Evolutionary conservation across 2,888 invertebrate species (phyloP), one percentile per base, ranked within the genome.

Genomic region (Rhingia rostrata): DNA sequence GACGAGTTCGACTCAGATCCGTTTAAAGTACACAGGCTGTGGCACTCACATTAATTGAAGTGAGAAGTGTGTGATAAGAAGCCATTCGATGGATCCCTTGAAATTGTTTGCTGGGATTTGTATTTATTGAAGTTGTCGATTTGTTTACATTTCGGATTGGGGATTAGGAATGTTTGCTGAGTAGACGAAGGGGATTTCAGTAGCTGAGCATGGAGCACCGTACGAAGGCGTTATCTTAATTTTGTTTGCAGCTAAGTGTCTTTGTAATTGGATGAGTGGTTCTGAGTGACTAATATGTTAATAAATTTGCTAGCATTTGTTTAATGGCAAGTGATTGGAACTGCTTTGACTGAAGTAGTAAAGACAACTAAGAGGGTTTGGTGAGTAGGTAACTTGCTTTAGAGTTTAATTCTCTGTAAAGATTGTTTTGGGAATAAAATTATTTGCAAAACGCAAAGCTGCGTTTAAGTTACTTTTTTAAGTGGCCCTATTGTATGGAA

Each of bases 41-140:
- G 66, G 66, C 73, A 79, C 74, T 81, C 63, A 60, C 63, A 69
- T 79, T 83, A 79, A 83, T 79, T 79, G 61, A 78, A 83, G 78
- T 73, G 73, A 41, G 69, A 69, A 47, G 51, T 70, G 47, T 22
- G 1, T 54, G 70, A 64, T 54, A 43, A 41, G 58, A 53, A 66
- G 60, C 53, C 30, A 58, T 64, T 72, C 39, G 12, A 33, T 10
- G 12, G 49, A 69, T 69, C 67, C 72, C 41, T 78, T 58, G 58
- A 54, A 72, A 61, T 75, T 77, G 22, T 54, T 58, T 66, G 67
- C 33, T 32, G 37, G 41, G 73, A 83, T 78, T 78, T 83, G 61
- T 63, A 61, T 41, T 56, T 32, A 78, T 73, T 78, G 60, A 66
- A 53, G 67, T 63, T 35, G 45, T 66, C 66, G 72, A 78, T 67